phyloP scores from a whole-genome alignment of 2,888 invertebrate species.

The Euzetes globulus region DNA sequence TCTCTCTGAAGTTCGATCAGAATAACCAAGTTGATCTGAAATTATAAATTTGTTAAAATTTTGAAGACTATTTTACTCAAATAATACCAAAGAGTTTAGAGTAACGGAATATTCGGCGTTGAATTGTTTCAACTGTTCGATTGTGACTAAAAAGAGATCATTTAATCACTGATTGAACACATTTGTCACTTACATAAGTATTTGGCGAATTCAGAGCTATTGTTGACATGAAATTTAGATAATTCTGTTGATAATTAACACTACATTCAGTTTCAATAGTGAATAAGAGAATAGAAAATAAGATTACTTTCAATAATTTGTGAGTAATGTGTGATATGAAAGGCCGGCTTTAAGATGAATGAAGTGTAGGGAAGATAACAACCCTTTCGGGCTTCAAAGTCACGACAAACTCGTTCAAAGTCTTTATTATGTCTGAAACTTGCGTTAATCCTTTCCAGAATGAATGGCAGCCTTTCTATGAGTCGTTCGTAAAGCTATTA shows the following conservation, averaged over 20 bases:
- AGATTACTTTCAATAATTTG: slow-evolving; percentile 64
- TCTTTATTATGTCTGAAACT: slow-evolving; percentile 62
- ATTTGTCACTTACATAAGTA: not conserved
- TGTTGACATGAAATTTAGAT: slow-evolving; percentile 28
- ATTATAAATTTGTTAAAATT: slow-evolving; percentile 33
- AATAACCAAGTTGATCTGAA: slow-evolving; percentile 67
- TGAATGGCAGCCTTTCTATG: slow-evolving; percentile 64
- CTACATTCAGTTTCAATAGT: not conserved
- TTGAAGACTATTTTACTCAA: slow-evolving; percentile 19
- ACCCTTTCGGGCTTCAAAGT: slow-evolving; percentile 72
- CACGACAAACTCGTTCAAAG: slow-evolving; percentile 63
- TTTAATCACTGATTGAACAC: not conserved
- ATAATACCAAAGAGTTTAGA: slow-evolving; percentile 47
- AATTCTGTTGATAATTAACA: slow-evolving; percentile 21
- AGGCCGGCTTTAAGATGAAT: slow-evolving; percentile 72
- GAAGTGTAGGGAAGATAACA: slow-evolving; percentile 78
- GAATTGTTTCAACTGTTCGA: slow-evolving; percentile 55
- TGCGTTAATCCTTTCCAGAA: slow-evolving; percentile 70
- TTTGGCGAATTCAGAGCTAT: slow-evolving; percentile 28
- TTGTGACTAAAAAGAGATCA: slow-evolving; percentile 52
- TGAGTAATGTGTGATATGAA: slow-evolving; percentile 74
- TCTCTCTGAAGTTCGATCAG: slow-evolving; percentile 83
- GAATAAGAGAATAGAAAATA: not conserved
- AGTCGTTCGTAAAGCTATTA: slow-evolving; percentile 48
- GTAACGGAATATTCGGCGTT: slow-evolving; percentile 53